phyloP scores from a whole-genome alignment of 2,113 vertebrate genomes.

The Hiodon tergisus region DNA sequence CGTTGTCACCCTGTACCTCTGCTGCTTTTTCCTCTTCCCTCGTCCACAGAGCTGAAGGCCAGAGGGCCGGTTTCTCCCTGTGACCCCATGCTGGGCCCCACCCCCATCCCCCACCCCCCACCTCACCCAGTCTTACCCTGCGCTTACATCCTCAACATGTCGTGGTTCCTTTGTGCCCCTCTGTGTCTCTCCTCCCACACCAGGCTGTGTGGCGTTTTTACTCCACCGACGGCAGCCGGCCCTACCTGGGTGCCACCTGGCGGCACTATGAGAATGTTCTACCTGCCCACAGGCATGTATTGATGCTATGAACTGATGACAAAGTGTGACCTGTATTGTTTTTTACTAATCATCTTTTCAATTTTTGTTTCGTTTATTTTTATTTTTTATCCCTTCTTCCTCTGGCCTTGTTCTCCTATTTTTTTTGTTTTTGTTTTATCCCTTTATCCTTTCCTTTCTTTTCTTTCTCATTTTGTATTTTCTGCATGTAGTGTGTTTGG shows the following conservation, averaged over 20 bases:
- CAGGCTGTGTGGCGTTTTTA: constrained; percentile 81
- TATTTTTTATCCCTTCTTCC: constrained; percentile 58
- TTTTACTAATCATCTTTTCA: constrained; percentile 71
- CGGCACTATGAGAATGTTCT: constrained; percentile 77
- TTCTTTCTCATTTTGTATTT: constrained; percentile 49
- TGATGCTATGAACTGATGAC: constrained; percentile 58
- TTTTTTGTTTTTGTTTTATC: constrained; percentile 27
- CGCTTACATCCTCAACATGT: constrained; percentile 47
- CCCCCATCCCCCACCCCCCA: constrained; percentile 27
- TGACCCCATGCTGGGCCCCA: constrained; percentile 14
- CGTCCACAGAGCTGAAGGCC: not conserved
- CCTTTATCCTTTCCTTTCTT: constrained; percentile 31
- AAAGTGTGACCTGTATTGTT: constrained; percentile 59
- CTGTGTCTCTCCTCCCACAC: constrained; percentile 59
- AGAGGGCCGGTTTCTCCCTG: not conserved
- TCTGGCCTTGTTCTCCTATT: constrained; percentile 32
- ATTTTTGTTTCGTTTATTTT: constrained; percentile 35
- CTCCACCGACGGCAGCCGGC: constrained; percentile 71
- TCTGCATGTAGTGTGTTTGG: constrained; percentile 94
- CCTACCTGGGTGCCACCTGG: constrained; percentile 77
- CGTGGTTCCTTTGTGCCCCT: constrained; percentile 56
- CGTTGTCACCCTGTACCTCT: too few relatives aligned
- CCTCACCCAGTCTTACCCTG: constrained; percentile 37
- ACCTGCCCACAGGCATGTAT: constrained; percentile 81
- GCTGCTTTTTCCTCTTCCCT: not conserved